Percentiles rank a stretch among this genome's conserved stretches.
Conservation (phyloP, 2,888 invertebrate genomes). For the Apantesis nais region DNA sequence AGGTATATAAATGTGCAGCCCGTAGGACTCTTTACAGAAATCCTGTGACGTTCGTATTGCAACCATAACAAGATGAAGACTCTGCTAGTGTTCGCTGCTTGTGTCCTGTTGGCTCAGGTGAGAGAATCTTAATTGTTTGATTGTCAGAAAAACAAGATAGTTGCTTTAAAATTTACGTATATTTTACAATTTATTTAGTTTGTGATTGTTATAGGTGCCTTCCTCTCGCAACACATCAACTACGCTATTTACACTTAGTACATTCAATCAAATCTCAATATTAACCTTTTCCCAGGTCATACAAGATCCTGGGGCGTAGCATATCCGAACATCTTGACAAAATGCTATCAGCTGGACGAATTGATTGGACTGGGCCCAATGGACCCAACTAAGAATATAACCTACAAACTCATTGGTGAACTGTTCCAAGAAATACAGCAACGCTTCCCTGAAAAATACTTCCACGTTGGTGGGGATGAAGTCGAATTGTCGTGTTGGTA, state of each 20-base stretch:
- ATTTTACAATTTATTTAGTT: too few species aligned
- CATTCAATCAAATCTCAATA: too few species aligned
- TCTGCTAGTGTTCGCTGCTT: slow-evolving; percentile 71
- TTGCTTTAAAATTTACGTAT: too few species aligned
- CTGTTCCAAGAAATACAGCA: slow-evolving; percentile 89
- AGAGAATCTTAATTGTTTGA: slow-evolving; percentile 30
- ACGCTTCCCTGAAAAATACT: slow-evolving; percentile 91
- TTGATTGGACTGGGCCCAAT: slow-evolving; percentile 90
- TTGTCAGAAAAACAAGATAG: background rate
- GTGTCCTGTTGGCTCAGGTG: slow-evolving; percentile 75
- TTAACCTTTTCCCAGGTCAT: slow-evolving; percentile 77
- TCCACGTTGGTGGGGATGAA: slow-evolving; percentile 98
- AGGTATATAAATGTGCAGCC: slow-evolving; percentile 55
- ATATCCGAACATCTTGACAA: slow-evolving; percentile 89
- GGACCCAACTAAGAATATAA: slow-evolving; percentile 88
- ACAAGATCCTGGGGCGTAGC: slow-evolving; percentile 94
- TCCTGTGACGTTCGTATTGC: slow-evolving; percentile 27
- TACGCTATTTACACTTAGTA: too few species aligned
- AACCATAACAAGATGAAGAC: slow-evolving; percentile 69
- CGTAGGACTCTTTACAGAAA: slow-evolving; percentile 30
- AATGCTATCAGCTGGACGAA: slow-evolving; percentile 83
- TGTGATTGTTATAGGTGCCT: too few species aligned
- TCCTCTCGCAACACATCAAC: too few species aligned
- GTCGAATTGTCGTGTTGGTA: slow-evolving; percentile 94
- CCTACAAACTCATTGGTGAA: slow-evolving; percentile 88